A percentile compares a stretch with the other conserved stretches of the same genome.
Evolutionary conservation across 2,888 invertebrate genomes (phyloP).

Genomic region (Chrysolina haemoptera): DNA sequence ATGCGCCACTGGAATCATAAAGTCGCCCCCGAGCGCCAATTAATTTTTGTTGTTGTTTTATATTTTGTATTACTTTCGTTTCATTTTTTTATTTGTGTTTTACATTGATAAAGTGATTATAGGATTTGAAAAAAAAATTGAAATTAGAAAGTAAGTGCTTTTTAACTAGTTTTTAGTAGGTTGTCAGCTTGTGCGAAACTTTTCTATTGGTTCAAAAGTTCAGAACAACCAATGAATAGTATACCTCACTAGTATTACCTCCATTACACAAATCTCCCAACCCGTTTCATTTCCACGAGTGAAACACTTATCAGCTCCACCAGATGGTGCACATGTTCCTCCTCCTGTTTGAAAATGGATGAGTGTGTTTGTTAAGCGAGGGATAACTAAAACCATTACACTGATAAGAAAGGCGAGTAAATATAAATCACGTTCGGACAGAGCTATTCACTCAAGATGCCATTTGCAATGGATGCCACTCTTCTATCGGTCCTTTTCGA

Average conservation of each 20-base stretch:
- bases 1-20: too few species aligned
- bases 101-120: too few species aligned
- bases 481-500: constrained; percentile 36
- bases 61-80: too few species aligned
- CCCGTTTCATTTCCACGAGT: not conserved
- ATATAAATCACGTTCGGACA: constrained; percentile 55
- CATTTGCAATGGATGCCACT: constrained; percentile 65
- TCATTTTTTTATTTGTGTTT: too few species aligned
- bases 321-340: not conserved
- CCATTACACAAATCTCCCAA: not conserved
- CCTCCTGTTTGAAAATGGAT: constrained; percentile 62
- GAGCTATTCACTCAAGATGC: constrained; percentile 59
- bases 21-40: too few species aligned
- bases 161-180: too few species aligned
- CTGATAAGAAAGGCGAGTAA: constrained; percentile 63
- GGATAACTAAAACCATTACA: constrained; percentile 61
- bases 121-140: too few species aligned
- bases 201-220: too few species aligned
- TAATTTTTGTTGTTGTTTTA: too few species aligned
- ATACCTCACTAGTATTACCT: not conserved
- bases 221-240: too few species aligned
- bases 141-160: too few species aligned
- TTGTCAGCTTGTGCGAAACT: too few species aligned
- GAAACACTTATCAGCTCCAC: not conserved
- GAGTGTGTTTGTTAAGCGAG: constrained; percentile 59